Evolutionary conservation across 2,888 invertebrate species (phyloP).

Genomic region (Caenorhabditis sp.): DNA sequence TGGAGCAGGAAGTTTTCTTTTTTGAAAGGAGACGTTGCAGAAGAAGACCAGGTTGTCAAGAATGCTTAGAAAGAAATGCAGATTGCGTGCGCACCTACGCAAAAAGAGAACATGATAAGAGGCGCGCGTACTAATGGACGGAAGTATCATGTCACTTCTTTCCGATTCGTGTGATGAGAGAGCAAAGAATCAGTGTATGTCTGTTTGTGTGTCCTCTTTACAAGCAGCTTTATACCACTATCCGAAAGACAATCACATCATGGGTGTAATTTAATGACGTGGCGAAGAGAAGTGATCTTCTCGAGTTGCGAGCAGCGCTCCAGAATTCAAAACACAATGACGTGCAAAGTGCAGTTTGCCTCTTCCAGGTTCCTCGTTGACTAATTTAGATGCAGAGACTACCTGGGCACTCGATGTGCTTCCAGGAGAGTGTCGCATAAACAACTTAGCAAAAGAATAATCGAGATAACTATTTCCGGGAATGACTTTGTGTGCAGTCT

Average conservation of each 20-base stretch:
- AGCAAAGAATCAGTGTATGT: constrained; percentile 11
- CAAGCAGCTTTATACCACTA: constrained; percentile 1
- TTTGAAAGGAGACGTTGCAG: no score
- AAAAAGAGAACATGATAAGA: constrained; percentile 21
- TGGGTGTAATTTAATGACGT: constrained; percentile 19
- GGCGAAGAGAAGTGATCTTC: constrained; percentile 7
- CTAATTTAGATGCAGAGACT: not conserved
- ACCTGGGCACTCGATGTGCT: not conserved
- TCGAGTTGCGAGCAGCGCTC: not conserved
- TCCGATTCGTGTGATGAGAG: constrained; percentile 21
- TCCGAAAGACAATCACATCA: constrained; percentile 9
- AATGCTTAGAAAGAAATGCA: no score
- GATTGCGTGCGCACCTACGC: not conserved
- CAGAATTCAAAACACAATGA: constrained; percentile 30
- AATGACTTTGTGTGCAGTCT: no score
- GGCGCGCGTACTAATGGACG: constrained; percentile 31
- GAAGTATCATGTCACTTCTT: constrained; percentile 46
- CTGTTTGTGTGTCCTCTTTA: not conserved
- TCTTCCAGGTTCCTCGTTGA: not conserved
- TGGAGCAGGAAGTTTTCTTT: no score
- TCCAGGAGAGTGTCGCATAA: not conserved
- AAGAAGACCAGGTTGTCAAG: constrained; percentile 1
- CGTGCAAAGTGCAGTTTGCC: constrained; percentile 6
- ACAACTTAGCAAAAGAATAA: not conserved
- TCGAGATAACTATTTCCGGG: no score